phyloP scores from a whole-genome alignment of 2,797 vertebrate species.

The Rhinatrema bivittatum region DNA sequence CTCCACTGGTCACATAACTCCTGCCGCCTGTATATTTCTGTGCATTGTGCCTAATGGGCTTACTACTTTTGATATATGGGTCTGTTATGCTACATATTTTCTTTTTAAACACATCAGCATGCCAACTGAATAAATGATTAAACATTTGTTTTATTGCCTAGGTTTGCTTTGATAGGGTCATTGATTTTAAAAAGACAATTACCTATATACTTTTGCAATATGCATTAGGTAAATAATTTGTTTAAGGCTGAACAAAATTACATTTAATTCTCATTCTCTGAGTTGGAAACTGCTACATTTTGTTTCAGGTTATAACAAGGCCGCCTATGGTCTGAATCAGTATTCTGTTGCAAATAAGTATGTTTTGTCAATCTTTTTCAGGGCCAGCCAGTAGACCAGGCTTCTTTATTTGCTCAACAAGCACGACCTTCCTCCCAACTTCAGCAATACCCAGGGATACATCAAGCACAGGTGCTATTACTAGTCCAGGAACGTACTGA shows the following conservation, averaged over 20 bases:
- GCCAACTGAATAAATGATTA: background rate
- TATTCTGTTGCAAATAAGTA: background rate
- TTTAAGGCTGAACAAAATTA: too few species aligned
- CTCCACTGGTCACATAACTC: too few species aligned
- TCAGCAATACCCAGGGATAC: conserved; percentile 45
- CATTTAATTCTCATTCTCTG: too few species aligned
- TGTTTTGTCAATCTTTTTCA: conserved; percentile 30
- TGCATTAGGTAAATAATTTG: too few species aligned
- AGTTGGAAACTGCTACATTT: too few species aligned
- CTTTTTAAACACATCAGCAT: background rate
- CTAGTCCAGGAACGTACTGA: rapidly evolving
- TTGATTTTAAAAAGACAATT: too few species aligned
- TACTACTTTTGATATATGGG: background rate
- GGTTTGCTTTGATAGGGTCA: background rate
- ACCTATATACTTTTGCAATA: too few species aligned
- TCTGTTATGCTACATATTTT: background rate
- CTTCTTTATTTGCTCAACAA: conserved; percentile 48
- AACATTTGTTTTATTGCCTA: background rate
- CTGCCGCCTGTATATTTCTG: too few species aligned
- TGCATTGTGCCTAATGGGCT: too few species aligned
- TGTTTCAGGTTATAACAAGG: too few species aligned
- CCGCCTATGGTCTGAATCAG: too few species aligned
- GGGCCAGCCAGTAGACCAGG: conserved; percentile 51
- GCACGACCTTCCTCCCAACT: conserved; percentile 39
- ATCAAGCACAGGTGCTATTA: conserved; percentile 51